A percentile compares a stretch with the other conserved stretches of the same genome.
Conservation (phyloP, 2,113 vertebrate species). For the Psittacula cyanocephala region DNA sequence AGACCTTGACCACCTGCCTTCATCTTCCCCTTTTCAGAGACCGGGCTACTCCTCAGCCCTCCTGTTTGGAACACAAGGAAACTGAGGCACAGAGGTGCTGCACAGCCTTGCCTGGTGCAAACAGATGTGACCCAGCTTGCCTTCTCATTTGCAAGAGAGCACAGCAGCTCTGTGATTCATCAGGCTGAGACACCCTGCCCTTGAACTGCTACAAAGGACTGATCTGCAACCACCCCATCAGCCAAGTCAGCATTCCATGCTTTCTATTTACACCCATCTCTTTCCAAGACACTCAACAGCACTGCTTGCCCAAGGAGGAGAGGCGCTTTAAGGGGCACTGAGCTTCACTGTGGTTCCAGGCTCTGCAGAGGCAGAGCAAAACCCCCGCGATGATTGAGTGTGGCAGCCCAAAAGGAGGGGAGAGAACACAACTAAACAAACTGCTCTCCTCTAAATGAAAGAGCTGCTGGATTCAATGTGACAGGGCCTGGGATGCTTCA, state of each 20-base stretch:
- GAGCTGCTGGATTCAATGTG: constrained; percentile 69
- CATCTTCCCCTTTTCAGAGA: neutral
- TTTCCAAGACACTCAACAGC: neutral
- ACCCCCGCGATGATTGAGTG: neutral
- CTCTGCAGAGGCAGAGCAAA: neutral
- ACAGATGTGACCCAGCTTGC: neutral
- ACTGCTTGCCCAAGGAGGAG: rapidly evolving
- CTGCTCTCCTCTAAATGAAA: constrained; percentile 39
- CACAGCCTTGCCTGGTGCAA: neutral
- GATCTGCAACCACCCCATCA: neutral
- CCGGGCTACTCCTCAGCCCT: neutral
- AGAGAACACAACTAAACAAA: constrained; percentile 50
- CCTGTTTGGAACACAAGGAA: neutral
- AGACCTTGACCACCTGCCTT: neutral
- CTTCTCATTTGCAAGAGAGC: neutral
- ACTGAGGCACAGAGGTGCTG: neutral
- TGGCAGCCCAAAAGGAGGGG: constrained; percentile 33
- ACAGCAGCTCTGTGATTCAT: rapidly evolving
- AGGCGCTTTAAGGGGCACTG: neutral
- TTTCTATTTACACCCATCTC: neutral
- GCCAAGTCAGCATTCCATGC: neutral
- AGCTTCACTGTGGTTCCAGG: neutral
- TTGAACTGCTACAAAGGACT: neutral
- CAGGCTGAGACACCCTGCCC: neutral
- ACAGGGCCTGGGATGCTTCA: constrained; percentile 68